Evolutionary conservation across 2,888 invertebrate species (phyloP).

Genomic region (Eurois occulta): DNA sequence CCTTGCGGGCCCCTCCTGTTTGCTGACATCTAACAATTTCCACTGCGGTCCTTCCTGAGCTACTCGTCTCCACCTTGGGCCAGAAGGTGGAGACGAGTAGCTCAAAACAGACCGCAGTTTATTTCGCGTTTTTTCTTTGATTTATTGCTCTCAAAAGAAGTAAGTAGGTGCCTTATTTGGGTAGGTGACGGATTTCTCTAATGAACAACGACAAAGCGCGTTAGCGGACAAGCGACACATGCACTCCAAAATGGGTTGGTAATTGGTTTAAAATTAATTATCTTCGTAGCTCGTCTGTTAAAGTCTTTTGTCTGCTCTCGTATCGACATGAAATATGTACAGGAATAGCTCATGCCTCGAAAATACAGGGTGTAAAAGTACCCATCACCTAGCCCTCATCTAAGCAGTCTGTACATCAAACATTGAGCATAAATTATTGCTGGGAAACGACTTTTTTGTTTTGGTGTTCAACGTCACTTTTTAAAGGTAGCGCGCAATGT

Average conservation of each 20-base stretch:
- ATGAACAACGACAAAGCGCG: conserved; percentile 3
- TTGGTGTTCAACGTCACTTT: not conserved
- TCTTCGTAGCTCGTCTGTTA: not conserved
- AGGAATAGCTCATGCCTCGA: not conserved
- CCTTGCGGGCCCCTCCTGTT: too few species aligned
- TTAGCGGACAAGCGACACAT: conserved; percentile 2
- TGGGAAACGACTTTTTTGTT: not conserved
- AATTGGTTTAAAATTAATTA: conserved; percentile 25
- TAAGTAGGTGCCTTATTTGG: not conserved
- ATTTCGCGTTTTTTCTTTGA: too few species aligned
- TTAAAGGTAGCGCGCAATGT: not conserved
- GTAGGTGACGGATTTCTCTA: conserved; percentile 6
- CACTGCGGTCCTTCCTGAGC: not conserved
- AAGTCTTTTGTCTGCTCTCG: not conserved
- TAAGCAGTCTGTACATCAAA: not conserved
- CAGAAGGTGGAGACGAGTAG: too few species aligned
- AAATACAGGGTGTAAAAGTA: not conserved
- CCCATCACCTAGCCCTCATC: not conserved
- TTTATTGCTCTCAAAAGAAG: conserved; percentile 10
- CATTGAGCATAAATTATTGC: not conserved
- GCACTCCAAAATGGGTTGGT: conserved; percentile 1
- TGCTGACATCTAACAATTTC: not conserved
- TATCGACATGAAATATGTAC: not conserved
- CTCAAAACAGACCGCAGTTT: too few species aligned
- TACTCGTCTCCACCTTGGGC: not conserved